Conservation (phyloP, 2,888 invertebrate genomes). For the Apeira syringaria region DNA sequence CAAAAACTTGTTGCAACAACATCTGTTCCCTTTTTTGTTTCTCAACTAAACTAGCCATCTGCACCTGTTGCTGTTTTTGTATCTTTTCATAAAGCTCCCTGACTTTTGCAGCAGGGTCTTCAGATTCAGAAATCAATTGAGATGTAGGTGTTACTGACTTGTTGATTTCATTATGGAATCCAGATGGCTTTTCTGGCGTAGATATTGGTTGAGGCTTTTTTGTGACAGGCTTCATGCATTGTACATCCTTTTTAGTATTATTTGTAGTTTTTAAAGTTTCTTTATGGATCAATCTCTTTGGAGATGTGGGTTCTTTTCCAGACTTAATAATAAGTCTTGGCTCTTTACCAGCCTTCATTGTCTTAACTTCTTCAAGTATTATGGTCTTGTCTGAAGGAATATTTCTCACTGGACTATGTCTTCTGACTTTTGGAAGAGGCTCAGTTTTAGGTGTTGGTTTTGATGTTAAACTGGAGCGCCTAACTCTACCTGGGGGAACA, state of each 20-base stretch:
- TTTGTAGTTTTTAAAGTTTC: slow-evolving; percentile 7
- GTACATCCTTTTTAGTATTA: slow-evolving; percentile 26
- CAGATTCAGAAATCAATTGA: slow-evolving; percentile 43
- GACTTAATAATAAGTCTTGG: neutral
- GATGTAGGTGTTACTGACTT: slow-evolving; percentile 19
- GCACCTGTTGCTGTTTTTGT: slow-evolving; percentile 85
- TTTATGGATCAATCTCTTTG: slow-evolving; percentile 4
- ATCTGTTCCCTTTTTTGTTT: slow-evolving; percentile 86
- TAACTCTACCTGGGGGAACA: slow-evolving; percentile 39
- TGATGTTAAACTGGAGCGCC: slow-evolving; percentile 32
- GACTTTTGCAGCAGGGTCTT: slow-evolving; percentile 64
- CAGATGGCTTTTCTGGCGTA: neutral
- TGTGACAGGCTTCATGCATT: slow-evolving; percentile 9
- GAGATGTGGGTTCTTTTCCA: slow-evolving; percentile 7
- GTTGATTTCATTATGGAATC: neutral
- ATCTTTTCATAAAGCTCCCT: slow-evolving; percentile 76
- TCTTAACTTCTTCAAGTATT: slow-evolving; percentile 34
- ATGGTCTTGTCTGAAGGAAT: slow-evolving; percentile 33
- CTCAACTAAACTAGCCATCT: slow-evolving; percentile 85
- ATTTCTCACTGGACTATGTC: slow-evolving; percentile 45
- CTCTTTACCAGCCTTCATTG: slow-evolving; percentile 1
- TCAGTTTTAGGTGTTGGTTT: slow-evolving; percentile 52
- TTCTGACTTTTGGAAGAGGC: slow-evolving; percentile 43
- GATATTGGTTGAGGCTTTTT: neutral
- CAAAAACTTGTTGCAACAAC: slow-evolving; percentile 85